Evolutionary conservation across 2,113 vertebrate genomes (phyloP), one percentile per base, ranked within the genome.

Genomic region (Caretta caretta): DNA sequence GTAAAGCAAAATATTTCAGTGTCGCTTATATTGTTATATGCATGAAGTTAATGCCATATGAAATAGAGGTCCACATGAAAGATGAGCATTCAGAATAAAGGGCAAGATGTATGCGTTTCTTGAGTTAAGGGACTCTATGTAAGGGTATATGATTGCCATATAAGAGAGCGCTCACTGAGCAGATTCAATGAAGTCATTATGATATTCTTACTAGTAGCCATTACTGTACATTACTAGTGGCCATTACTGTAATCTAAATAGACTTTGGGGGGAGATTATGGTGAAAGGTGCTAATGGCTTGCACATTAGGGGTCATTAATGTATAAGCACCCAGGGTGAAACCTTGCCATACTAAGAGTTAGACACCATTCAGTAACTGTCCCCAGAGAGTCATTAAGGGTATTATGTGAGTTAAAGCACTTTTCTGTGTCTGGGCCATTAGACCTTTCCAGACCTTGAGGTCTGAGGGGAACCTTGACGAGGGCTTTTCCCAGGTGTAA

Each of bases 221-320:
- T 94, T 97, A 96, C 96, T 97, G 87, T 93, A 76, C 95, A 95
- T 97, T 97, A 97, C 95, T 91, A 75, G 93, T 92, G 95, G 93
- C 96, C 92, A 97, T 97, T 97, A 97, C 92, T 94, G 94, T 96
- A 97, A 96, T 97, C 96, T 96, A 97, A 97, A 97, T 97, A 96
- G 96, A 97, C 97, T 90, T 87, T 96, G 94, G 96, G 97, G 97
- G 96, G 88, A 97, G 96, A 97, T 97, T 97, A 97, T 97, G 96
- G 97, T 96, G 96, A 97, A 97, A 97, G 97, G 96, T 97, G 92
- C 95, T 97, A 97, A 97, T 97, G 96, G 95, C 94, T 94, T 86
- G 93, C 94, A 93, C 97, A 93, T 97, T 97, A 97, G 88, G 92
- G 91, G 81, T 96, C 94, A 90, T 97, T 97, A 96, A 97, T 96